Base-by-base conservation (phyloP, 2,888 invertebrate species). In the Erpobdella octoculata region DNA sequence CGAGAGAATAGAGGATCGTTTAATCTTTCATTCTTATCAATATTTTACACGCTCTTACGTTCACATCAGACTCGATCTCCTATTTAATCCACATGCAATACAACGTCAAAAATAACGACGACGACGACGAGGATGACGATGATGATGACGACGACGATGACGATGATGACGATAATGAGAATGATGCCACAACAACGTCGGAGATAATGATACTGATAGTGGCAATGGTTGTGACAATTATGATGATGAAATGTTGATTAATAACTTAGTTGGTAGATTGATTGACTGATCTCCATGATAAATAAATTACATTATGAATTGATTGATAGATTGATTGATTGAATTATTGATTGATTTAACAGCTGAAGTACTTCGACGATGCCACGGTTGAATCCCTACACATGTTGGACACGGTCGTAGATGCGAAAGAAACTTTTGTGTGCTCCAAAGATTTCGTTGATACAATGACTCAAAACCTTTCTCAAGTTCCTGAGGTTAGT, bases 371-470 rank as follows among this genome's bases (percentile, higher is more conserved):
- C 73, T 86, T 86, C 84, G 91, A 91, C 79, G 95, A 96, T 85
- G 89, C 91, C 59, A 89, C 91, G 37, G 91, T 96, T 71, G 90
- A 91, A 78, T 93, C 93, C 21, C 87, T 97, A 78, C 93, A 96
- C 84, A 91, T 91, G 81, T 86, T 97, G 76, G 96, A 96, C 83
- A 90, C 91, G 74, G 8, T 68, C 28, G 89, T 94, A 79, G 90
- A 91, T 79, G 90, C 91, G 89, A 93, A 93, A 84, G 93, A 94
- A 82, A 89, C 91, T 0, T 88, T 88, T 72, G 48, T 68, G 5
- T 41, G 38, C 12, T 28, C 38, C n/a, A 36, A 68, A 28, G 68
- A 68, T 41, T 31, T 68, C 33, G 35, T 68, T 28, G 68, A 68
- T 31, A 46, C 35, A 0, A 21, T 68, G n/a, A 33, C 38, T 15